Base-by-base conservation (phyloP, 2,888 invertebrate genomes). In the Flexamia atlantica region DNA sequence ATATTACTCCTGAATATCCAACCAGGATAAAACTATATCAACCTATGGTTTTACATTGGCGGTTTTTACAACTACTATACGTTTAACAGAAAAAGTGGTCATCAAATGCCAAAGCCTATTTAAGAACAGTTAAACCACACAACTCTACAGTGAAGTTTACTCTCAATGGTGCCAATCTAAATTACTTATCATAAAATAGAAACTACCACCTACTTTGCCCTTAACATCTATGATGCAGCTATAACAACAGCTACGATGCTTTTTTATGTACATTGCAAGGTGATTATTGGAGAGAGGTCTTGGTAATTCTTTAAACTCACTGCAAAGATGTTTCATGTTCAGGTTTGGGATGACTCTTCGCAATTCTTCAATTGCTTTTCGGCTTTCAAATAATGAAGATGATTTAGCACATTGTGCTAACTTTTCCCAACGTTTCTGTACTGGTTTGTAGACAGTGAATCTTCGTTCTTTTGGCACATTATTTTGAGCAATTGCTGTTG, bases 381-480 rank as follows among this genome's bases (percentile, higher is more conserved):
- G 25, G 42, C 72, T 72, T 42, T 72, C 72, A 7, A 40, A 36
- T 40, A 72, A 40, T 10, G 72, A 12, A 12, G 40, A 12, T 17
- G 72, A 72, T 42, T 42, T 72, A 10, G 72, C 72, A 23, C 23
- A 72, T 10, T 28, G 57, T n/a, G 79, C 53, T 32, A 57, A 28
- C 20, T 57, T 79, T 32, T 57, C 50, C 79, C 79, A 79, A 14
- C 50, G 32, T 23, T 79, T 79, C 25, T 79, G 57, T 28, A 36
- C 79, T n/a, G 79, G 79, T 57, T 57, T 79, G 32, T 79, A 79
- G 57, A 79, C 79, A 32, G 79, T 53, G 36, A 79, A 79, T 32
- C 79, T 28, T 57, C 79, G 28, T 79, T 79, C 79, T n/a, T 76
- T 72, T 72, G 72, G 72, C 72, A 7, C 40, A 40, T 72, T 40